Conservation (phyloP, 2,888 invertebrate genomes). For the Panzeria rudis region DNA sequence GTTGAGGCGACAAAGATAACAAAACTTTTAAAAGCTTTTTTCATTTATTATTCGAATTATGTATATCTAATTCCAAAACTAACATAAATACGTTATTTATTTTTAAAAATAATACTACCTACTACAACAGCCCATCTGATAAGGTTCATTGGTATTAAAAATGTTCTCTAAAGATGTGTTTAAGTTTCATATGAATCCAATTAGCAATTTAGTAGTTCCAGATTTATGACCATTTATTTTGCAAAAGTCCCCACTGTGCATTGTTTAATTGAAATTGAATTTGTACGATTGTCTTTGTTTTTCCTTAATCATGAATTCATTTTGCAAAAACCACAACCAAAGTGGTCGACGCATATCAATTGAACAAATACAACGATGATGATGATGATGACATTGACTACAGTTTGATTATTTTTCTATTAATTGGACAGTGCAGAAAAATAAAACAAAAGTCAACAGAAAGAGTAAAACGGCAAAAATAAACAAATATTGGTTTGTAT, state of each 20-base stretch:
- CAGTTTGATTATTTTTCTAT: background rate
- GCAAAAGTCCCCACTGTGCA: no score
- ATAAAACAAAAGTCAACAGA: background rate
- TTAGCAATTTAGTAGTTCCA: no score
- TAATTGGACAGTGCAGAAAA: background rate
- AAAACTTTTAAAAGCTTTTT: no score
- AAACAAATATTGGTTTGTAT: background rate
- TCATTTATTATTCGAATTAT: no score
- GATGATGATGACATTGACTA: background rate
- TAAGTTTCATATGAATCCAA: no score
- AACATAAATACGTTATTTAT: no score
- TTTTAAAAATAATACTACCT: no score
- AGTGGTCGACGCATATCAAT: background rate
- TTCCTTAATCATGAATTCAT: background rate
- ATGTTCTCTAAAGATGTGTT: no score
- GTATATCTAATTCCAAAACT: no score
- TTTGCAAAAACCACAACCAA: background rate
- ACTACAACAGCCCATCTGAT: no score
- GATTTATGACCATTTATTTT: no score
- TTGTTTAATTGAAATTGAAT: background rate
- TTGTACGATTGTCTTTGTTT: constrained; percentile 4
- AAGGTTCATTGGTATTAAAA: no score
- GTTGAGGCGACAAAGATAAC: background rate
- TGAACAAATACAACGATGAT: background rate
- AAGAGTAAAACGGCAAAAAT: background rate